Evolutionary conservation across 2,797 vertebrate species (phyloP), one percentile per base, ranked within the genome.

Genomic region (Sebastes vulpes): DNA sequence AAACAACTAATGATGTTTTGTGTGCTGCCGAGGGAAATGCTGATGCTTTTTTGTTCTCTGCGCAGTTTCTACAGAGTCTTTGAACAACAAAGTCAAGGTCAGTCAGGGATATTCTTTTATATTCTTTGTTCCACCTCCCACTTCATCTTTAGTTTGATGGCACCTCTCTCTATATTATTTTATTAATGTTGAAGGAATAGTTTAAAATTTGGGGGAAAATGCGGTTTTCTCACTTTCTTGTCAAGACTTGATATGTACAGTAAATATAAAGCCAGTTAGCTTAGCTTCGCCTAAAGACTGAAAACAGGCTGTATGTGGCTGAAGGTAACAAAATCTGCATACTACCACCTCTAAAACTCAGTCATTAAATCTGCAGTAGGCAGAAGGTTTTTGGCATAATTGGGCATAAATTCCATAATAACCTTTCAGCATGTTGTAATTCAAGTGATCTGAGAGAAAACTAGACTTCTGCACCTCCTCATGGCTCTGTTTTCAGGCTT

Each of bases 1-100:
- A 72, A 84, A 86, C 71, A 64, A 23, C 28, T 66, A 73, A 76
- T 70, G 74, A 63, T 29, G 67, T 57, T 67, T 69, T 67, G 54
- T 65, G 31, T 74, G 53, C 58, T 20, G 26, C 12, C 9, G 42
- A 46, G 42, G 42, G 57, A 86, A 84, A 72, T 35, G 79, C 69
- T 79, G 67, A 79, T 71, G 32, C 29, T 64, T 79, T 84, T 63
- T 59, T 42, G 38, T 74, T 73, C 65, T 32, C 65, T 1, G 18
- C 16, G 4, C 9, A 71, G 31, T 29, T 59, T 70, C 48, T 75
- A 48, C 38, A 59, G 29, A 0, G 3, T 78, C 32, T 86, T 71
- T 70, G 31, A 83, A 79, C 58, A 79, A 83, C 69, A 85, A 86
- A 78, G n/a, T 68, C 73, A 79, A 82, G 80, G 84, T 84, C 65